These are phyloP conservation scores for Podarcis lilfordi DNA, from an alignment of 2,797 vertebrate species.

Conservation along the genomic window DNA sequence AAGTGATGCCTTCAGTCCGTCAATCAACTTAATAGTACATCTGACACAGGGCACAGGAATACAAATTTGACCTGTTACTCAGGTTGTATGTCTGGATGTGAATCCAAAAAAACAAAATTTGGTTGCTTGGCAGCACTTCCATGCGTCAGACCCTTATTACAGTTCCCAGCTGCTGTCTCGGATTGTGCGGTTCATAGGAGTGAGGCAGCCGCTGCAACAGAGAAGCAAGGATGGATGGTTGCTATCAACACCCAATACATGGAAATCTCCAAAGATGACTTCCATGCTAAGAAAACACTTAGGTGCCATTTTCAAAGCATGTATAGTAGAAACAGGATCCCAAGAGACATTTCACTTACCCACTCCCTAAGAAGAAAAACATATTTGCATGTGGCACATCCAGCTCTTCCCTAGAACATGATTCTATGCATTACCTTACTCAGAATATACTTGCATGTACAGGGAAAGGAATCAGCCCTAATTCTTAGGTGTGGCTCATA, in stretches of 20 bases:
- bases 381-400: background rate
- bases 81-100: background rate
- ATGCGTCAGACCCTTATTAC: slow-evolving; percentile 33
- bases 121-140: background rate
- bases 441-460: background rate
- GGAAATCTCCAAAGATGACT: background rate
- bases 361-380: background rate
- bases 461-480: background rate
- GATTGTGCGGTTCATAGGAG: background rate
- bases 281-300: background rate
- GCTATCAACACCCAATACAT: background rate
- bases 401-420: background rate
- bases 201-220: background rate
- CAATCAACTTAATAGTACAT: background rate
- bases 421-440: background rate
- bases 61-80: background rate
- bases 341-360: background rate
- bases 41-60: background rate
- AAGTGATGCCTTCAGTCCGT: background rate
- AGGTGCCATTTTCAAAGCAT: background rate
- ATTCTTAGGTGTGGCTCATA: background rate
- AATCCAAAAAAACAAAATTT: slow-evolving; percentile 2
- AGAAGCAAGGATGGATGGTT: background rate
- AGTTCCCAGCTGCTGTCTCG: slow-evolving; percentile 24
- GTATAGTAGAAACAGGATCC: background rate